Evolutionary conservation across 2,797 vertebrate species (phyloP).

Genomic region (Pteropus rufus): DNA sequence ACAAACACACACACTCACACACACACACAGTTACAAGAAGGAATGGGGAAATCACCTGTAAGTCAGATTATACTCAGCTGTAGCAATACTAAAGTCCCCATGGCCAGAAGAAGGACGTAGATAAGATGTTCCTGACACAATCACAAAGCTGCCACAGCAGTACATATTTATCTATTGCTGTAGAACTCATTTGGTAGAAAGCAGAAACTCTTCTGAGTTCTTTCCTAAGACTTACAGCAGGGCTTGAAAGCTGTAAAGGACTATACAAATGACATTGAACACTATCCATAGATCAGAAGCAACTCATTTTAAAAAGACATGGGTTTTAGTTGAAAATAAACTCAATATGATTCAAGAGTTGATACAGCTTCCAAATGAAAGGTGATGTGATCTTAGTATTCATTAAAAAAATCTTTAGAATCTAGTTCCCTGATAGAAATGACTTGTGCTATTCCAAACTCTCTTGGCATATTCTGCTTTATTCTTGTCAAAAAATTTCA

Average conservation of each 20-base stretch:
- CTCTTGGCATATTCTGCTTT: neutral
- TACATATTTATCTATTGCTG: neutral
- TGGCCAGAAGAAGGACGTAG: neutral
- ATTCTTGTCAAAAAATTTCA: neutral
- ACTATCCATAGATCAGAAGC: neutral
- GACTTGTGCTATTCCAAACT: neutral
- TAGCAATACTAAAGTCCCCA: neutral
- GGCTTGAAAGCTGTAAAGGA: neutral
- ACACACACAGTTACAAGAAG: neutral
- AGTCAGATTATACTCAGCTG: neutral
- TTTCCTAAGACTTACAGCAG: neutral
- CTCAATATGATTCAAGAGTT: neutral
- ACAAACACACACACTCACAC: neutral
- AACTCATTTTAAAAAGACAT: neutral
- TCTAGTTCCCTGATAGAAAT: neutral
- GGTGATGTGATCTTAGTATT: neutral
- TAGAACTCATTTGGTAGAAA: neutral
- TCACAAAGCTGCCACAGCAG: neutral
- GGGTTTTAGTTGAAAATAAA: neutral
- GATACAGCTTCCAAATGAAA: neutral
- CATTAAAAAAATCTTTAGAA: neutral
- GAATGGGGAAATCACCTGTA: neutral
- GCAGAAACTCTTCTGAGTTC: neutral
- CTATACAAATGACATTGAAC: neutral
- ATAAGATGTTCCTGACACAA: neutral